A percentile compares a stretch with the other conserved stretches of the same genome.
These are phyloP conservation scores for Liasis olivaceus DNA, from an alignment of 2,797 vertebrate genomes.

Conservation along the genomic window DNA sequence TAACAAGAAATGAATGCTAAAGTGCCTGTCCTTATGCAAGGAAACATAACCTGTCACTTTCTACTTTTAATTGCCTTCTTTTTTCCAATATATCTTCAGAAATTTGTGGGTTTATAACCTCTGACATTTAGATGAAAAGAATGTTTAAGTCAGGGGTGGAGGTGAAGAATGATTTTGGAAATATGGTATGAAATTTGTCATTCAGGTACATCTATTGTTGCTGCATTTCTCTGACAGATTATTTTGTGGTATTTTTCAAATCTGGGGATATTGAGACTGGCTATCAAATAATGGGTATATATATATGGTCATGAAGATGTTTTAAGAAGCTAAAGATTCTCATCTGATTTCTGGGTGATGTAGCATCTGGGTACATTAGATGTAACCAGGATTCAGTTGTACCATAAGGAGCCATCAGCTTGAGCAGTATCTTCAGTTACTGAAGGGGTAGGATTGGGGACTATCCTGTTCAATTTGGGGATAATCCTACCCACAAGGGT, in stretches of 20 bases:
- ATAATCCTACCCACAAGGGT: not conserved
- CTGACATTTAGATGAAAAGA: not conserved
- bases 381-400: not conserved
- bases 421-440: not conserved
- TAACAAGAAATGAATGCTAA: not conserved
- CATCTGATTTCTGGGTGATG: not conserved
- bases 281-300: not conserved
- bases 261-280: not conserved
- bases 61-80: not conserved
- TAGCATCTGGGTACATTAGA: not conserved
- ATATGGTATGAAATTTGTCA: not conserved
- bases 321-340: not conserved
- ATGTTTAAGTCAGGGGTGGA: not conserved
- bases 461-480: too few species aligned
- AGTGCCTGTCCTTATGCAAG: not conserved
- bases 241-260: slow-evolving; percentile 11
- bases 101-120: not conserved
- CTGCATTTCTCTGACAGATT: not conserved
- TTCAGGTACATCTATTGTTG: not conserved
- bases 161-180: not conserved
- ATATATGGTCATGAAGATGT: not conserved
- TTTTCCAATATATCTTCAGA: too few species aligned
- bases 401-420: not conserved
- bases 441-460: not conserved
- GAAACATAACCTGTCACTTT: not conserved